These are phyloP conservation scores for Linnaemya vulpina DNA, from an alignment of 2,888 invertebrate species.

Conservation along the genomic window DNA sequence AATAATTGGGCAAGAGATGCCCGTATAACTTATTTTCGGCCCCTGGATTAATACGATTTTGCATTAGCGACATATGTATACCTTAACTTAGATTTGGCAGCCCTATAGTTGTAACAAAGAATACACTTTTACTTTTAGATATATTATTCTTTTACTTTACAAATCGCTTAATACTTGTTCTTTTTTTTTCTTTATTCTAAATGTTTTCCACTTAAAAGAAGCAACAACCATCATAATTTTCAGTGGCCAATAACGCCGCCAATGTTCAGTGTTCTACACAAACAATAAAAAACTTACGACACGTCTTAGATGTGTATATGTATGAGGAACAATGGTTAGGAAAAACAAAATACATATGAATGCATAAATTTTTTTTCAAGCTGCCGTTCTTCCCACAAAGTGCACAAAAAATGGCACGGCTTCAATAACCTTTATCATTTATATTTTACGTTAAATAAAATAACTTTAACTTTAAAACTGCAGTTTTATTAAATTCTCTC, in stretches of 20 bases:
- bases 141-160: conserved; percentile 17
- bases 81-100: background rate
- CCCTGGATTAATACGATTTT: no score
- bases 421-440: conserved; percentile 70
- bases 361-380: conserved; percentile 35
- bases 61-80: background rate
- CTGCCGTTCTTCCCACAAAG: conserved; percentile 34
- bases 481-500: conserved; percentile 62
- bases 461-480: conserved; percentile 48
- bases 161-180: background rate
- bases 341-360: conserved; percentile 25
- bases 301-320: conserved; percentile 60
- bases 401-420: conserved; percentile 74
- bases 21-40: no score
- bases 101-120: background rate
- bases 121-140: conserved; percentile 37
- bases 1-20: no score
- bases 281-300: conserved; percentile 67
- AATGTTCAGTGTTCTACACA: conserved; percentile 35
- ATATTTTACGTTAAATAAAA: conserved; percentile 65
- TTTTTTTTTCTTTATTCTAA: background rate
- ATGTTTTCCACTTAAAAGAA: background rate
- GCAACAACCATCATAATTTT: conserved; percentile 58
- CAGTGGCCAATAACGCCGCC: conserved; percentile 52
- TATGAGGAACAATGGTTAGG: conserved; percentile 64